Evolutionary conservation across 2,113 vertebrate species (phyloP).

Genomic region (Desmodus rotundus): DNA sequence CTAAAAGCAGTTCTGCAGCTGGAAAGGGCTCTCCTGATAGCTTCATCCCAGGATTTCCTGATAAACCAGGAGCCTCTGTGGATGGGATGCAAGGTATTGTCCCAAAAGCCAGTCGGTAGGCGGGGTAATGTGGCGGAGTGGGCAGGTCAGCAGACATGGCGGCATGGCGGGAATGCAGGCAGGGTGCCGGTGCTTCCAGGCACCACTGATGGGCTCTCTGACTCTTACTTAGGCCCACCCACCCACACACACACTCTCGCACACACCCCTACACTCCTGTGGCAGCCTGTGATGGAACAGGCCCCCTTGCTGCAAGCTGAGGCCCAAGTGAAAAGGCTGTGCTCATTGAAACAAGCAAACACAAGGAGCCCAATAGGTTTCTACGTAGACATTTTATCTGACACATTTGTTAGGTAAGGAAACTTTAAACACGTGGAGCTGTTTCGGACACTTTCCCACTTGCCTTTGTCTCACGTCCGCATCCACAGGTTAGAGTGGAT

Average conservation of each 20-base stretch:
- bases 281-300: too few relatives aligned
- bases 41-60: not conserved
- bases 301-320: not conserved
- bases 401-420: not conserved
- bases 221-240: too few relatives aligned
- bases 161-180: too few relatives aligned
- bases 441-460: not conserved
- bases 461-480: not conserved
- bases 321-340: not conserved
- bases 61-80: not conserved
- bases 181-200: not conserved
- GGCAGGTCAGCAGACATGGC: not conserved
- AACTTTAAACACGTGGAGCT: not conserved
- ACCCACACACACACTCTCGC: not conserved
- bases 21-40: not conserved
- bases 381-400: not conserved
- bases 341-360: not conserved
- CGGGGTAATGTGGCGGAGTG: too few relatives aligned
- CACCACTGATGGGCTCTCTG: not conserved
- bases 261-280: not conserved
- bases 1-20: not conserved
- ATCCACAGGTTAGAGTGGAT: not conserved
- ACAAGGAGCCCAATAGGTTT: not conserved
- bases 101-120: not conserved
- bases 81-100: not conserved